Base-by-base conservation (phyloP, 2,797 vertebrate species). In the Avahi laniger region DNA sequence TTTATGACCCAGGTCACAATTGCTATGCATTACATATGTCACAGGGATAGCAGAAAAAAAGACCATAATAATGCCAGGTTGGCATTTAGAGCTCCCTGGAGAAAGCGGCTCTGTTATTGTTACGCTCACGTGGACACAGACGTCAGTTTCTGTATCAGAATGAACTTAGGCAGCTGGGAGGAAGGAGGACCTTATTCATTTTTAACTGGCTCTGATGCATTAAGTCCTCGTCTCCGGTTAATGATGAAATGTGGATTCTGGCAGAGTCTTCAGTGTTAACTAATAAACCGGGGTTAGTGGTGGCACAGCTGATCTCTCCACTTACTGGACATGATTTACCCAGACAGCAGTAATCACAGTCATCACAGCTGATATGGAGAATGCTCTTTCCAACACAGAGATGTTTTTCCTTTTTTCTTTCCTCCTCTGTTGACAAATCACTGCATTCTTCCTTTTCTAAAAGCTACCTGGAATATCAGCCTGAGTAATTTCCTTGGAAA, bases 221-320 rank as follows among this genome's bases (percentile, higher is more conserved):
- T 35, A 75, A 81, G n/a, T 69, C 75, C 33, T 86, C 35, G 33
- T 78, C 81, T 92, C 35, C 35, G 35, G 57, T 43, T 93, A 67
- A 83, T 83, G 35, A 61, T 65, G 61, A 89, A 73, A 94, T 67
- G 61, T 52, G n/a, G 65, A 35, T 78, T 78, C 72, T n/a, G 33
- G 13, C 52, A 41, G 14, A 26, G 79, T 80, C 82, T 91, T 86
- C 78, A 76, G 72, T n/a, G 24, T 95, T 91, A 88, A 54, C 54
- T 79, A 82, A 95, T 22, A 48, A 75, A 48, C 96, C 50, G 33
- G 17, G n/a, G 52, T 95, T 95, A 93, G 95, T 57, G 22, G 70
- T 84, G 73, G 73, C 24, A 57, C 46, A 84, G 80, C 59, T 2
- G 41, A 81, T 84, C 26, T 94, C 43, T 85, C 69, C 72, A 52